phyloP scores from a whole-genome alignment of 2,888 invertebrate genomes.

The Tipula lateralis region DNA sequence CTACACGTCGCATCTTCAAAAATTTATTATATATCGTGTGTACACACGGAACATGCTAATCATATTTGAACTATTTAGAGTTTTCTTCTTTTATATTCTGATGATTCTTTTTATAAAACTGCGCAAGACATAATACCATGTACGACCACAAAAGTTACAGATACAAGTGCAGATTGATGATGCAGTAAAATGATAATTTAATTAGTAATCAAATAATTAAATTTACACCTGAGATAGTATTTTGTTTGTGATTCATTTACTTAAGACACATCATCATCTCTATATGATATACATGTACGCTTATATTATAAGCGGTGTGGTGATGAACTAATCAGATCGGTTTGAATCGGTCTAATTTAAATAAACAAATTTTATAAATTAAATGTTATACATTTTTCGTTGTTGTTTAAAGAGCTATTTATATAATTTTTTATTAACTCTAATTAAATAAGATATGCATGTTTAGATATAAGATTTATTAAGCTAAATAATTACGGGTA shows the following conservation, averaged over 20 bases:
- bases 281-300: no score
- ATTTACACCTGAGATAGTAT: not conserved
- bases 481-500: no score
- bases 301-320: not conserved
- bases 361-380: not conserved
- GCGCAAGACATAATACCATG: not conserved
- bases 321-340: not conserved
- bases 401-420: not conserved
- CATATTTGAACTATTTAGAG: not conserved
- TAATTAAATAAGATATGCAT: not conserved
- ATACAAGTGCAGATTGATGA: not conserved
- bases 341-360: not conserved
- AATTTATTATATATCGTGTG: not conserved
- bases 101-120: not conserved
- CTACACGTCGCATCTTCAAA: not conserved
- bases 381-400: not conserved
- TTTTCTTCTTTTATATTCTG: not conserved
- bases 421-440: not conserved
- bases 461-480: not conserved
- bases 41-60: not conserved
- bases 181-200: not conserved
- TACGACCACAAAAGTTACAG: not conserved
- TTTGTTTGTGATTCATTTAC: not conserved
- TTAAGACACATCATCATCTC: not conserved
- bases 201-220: not conserved